Conservation (phyloP, 2,888 invertebrate genomes). For the Agriopis leucophaearia region DNA sequence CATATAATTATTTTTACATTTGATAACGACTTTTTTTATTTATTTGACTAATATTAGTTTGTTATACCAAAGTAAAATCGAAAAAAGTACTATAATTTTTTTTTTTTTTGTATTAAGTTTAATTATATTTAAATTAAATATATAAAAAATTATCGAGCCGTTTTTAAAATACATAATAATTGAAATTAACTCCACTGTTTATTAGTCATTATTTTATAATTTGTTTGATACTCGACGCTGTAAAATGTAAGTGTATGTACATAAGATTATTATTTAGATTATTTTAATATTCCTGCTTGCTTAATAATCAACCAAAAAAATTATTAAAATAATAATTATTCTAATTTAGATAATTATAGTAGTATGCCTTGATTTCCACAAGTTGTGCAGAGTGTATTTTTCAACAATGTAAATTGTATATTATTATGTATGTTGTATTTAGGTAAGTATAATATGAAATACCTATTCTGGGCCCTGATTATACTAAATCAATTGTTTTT, state of each 20-base stretch:
- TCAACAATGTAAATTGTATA: not conserved
- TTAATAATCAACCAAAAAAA: not conserved
- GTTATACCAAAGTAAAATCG: constrained; percentile 38
- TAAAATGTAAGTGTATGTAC: constrained; percentile 2
- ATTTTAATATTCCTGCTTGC: not conserved
- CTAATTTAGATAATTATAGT: not conserved
- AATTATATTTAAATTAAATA: constrained; percentile 1
- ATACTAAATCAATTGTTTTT: too few relatives aligned
- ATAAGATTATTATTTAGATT: not conserved
- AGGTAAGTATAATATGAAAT: not conserved
- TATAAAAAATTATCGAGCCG: not conserved
- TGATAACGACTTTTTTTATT: constrained; percentile 6
- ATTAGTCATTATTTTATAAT: constrained; percentile 4
- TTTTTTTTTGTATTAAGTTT: constrained; percentile 7
- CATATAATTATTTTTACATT: not conserved
- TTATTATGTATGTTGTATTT: too few relatives aligned
- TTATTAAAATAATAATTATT: not conserved
- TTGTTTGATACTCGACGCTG: not conserved
- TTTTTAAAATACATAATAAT: not conserved
- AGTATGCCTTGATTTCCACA: not conserved
- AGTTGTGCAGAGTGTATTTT: not conserved
- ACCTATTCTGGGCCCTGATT: too few relatives aligned
- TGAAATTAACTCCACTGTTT: constrained; percentile 2
- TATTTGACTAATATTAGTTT: constrained; percentile 29
- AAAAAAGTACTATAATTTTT: too few relatives aligned